Conservation (phyloP, 2,888 invertebrate genomes). For the Oxycera nigricornis region DNA sequence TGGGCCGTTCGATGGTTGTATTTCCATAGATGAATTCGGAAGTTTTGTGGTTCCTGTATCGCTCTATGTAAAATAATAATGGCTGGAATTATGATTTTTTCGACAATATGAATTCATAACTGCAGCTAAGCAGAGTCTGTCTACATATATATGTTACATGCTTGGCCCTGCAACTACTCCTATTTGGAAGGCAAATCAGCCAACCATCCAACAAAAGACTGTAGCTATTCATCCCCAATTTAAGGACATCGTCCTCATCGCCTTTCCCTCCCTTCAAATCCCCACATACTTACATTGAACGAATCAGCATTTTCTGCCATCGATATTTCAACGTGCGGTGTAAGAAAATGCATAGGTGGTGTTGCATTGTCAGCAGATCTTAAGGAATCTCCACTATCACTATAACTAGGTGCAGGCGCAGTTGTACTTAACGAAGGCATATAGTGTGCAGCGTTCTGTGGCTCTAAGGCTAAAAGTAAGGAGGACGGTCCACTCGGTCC, state of each 20-base stretch:
- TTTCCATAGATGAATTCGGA: conserved; percentile 46
- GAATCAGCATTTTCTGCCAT: conserved; percentile 82
- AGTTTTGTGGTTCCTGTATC: conserved; percentile 46
- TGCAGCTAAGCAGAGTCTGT: too few relatives aligned
- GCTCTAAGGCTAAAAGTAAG: conserved; percentile 71
- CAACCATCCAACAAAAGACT: too few relatives aligned
- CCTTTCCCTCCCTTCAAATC: not conserved
- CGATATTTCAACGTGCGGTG: conserved; percentile 90
- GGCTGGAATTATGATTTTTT: too few relatives aligned
- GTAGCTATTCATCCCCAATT: too few relatives aligned
- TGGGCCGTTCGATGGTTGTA: conserved; percentile 48
- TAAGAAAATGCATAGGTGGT: conserved; percentile 89
- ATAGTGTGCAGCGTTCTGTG: conserved; percentile 66
- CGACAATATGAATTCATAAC: too few relatives aligned
- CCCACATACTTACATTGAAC: conserved; percentile 56
- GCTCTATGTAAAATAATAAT: conserved; percentile 50
- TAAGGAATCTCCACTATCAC: conserved; percentile 84
- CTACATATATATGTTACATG: too few relatives aligned
- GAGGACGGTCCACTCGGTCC: conserved; percentile 82
- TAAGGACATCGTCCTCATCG: too few relatives aligned
- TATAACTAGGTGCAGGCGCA: conserved; percentile 75
- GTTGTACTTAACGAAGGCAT: conserved; percentile 66
- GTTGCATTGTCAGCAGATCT: conserved; percentile 86
- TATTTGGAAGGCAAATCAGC: too few relatives aligned
- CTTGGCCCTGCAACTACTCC: too few relatives aligned